A percentile compares a stretch with the other conserved stretches of the same genome.
These are phyloP conservation scores for Coenonympha arcania DNA, from an alignment of 2,888 invertebrate genomes.

Conservation along the genomic window DNA sequence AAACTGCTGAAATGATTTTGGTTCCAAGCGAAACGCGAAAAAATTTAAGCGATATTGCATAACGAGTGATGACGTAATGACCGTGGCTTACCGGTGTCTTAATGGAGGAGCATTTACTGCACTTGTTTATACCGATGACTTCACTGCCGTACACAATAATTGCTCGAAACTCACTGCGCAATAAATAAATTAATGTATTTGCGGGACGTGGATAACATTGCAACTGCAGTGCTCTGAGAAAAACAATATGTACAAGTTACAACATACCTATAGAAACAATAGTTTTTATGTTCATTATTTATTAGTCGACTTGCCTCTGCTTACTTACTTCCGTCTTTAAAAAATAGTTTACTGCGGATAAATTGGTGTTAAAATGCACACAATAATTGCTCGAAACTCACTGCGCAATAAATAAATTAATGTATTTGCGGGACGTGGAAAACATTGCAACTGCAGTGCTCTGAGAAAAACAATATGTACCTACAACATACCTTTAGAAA, in stretches of 20 bases:
- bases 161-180: background rate
- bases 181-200: constrained; percentile 6
- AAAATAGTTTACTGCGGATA: too few species aligned
- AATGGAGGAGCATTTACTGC: constrained; percentile 4
- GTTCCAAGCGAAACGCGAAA: constrained; percentile 8
- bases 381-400: constrained; percentile 2
- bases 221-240: background rate
- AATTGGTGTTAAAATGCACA: too few species aligned
- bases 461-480: background rate
- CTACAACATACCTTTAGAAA: too few species aligned
- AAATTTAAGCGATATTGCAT: constrained; percentile 6
- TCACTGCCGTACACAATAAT: too few species aligned
- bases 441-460: background rate
- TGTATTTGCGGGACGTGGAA: background rate
- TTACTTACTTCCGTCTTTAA: too few species aligned
- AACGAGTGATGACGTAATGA: constrained; percentile 10
- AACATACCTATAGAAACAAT: too few species aligned
- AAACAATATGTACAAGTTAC: background rate
- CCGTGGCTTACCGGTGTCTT: constrained; percentile 10
- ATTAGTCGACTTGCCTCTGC: too few species aligned
- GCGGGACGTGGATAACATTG: background rate
- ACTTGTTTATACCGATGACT: constrained; percentile 9
- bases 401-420: constrained; percentile 3
- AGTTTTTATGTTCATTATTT: too few species aligned
- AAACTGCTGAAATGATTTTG: too few species aligned